Percentiles rank a stretch among this genome's conserved stretches.
Evolutionary conservation across 2,888 invertebrate genomes (phyloP).

Genomic region (Noctua fimbriata): DNA sequence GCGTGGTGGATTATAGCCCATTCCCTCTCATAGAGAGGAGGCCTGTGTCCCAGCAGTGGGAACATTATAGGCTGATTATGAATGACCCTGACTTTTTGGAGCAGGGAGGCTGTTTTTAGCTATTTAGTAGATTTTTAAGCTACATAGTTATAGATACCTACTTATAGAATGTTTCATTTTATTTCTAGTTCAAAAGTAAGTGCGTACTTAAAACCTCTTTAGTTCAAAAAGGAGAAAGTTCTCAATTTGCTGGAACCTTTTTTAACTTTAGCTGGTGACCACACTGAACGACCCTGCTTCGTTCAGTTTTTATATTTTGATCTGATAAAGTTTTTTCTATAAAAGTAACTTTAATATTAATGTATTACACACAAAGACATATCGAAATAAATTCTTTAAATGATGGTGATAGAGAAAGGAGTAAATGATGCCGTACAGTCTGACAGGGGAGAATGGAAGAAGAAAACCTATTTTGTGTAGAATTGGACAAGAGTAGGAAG

Average conservation of each 20-base stretch:
- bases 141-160: conserved; percentile 26
- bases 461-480: no score
- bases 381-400: background rate
- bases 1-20: no score
- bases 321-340: no score
- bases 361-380: background rate
- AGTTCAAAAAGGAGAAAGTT: background rate
- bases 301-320: background rate
- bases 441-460: no score
- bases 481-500: no score
- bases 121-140: conserved; percentile 39
- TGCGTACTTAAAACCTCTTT: background rate
- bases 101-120: conserved; percentile 50
- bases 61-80: no score
- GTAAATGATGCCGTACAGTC: no score
- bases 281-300: background rate
- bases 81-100: conserved; percentile 37
- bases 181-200: background rate
- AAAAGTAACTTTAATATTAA: background rate
- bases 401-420: background rate
- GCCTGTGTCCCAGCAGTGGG: no score
- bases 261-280: background rate
- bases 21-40: no score
- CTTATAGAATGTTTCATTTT: conserved; percentile 6
- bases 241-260: background rate